Conservation (phyloP, 2,888 invertebrate species). For the Ichneumoninae sp. region DNA sequence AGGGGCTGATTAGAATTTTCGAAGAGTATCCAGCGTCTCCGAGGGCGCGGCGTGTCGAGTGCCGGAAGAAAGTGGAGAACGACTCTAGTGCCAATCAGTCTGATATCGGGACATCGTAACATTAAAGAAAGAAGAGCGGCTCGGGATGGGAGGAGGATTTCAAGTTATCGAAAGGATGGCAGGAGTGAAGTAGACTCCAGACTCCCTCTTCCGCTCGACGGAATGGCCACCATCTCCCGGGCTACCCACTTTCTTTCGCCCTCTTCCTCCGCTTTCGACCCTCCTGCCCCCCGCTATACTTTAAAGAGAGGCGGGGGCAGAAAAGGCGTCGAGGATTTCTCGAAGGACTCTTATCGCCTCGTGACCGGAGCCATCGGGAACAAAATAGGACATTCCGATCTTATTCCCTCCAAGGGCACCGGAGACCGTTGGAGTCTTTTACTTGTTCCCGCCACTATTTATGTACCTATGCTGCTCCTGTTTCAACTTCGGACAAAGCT, state of each 20-base stretch:
- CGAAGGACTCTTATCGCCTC: slow-evolving; percentile 70
- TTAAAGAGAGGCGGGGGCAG: slow-evolving; percentile 35
- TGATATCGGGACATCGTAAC: slow-evolving; percentile 64
- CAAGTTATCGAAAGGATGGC: slow-evolving; percentile 62
- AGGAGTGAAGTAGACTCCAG: slow-evolving; percentile 44
- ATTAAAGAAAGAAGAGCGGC: slow-evolving; percentile 57
- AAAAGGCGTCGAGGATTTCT: slow-evolving; percentile 66
- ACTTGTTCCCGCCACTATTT: slow-evolving; percentile 68
- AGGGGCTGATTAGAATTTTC: slow-evolving; percentile 66
- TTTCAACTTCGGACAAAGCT: slow-evolving; percentile 53
- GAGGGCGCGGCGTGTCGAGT: slow-evolving; percentile 32
- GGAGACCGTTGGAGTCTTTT: slow-evolving; percentile 63
- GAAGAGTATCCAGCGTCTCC: background rate
- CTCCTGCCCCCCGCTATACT: slow-evolving; percentile 40
- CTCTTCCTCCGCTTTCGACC: slow-evolving; percentile 36
- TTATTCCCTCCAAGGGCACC: slow-evolving; percentile 63
- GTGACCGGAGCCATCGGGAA: slow-evolving; percentile 68
- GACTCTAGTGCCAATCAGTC: slow-evolving; percentile 62
- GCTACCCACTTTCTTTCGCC: slow-evolving; percentile 15
- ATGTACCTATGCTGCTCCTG: slow-evolving; percentile 59
- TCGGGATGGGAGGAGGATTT: slow-evolving; percentile 24
- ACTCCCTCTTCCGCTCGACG: slow-evolving; percentile 40
- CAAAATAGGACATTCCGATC: slow-evolving; percentile 72
- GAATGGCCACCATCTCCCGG: slow-evolving; percentile 53
- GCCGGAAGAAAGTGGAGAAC: slow-evolving; percentile 32